phyloP scores from a whole-genome alignment of 2,797 vertebrate genomes.

The Notamacropus eugenii region DNA sequence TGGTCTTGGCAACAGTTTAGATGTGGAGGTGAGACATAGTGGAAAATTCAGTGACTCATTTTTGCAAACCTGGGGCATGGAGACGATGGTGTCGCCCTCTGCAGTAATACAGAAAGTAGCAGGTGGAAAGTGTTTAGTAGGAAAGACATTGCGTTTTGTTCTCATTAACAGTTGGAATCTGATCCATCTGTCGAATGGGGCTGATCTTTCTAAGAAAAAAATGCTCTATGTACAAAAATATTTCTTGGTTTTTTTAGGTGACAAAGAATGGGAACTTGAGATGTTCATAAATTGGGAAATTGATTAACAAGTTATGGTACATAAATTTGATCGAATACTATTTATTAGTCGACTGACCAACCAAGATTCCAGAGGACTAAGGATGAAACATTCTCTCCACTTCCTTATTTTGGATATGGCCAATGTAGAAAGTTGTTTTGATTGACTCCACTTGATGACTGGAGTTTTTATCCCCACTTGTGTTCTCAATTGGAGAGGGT shows the following conservation, averaged over 20 bases:
- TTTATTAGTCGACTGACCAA: background rate
- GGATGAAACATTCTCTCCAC: background rate
- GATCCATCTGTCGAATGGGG: background rate
- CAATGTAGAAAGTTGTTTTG: background rate
- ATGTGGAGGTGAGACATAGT: background rate
- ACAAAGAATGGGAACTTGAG: background rate
- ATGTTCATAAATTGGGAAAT: background rate
- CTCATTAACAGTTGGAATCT: background rate
- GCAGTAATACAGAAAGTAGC: background rate
- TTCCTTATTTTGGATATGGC: background rate
- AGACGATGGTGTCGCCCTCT: too few species aligned
- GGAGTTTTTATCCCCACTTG: background rate
- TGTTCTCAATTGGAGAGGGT: background rate
- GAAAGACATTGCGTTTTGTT: background rate
- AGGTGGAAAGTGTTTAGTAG: background rate
- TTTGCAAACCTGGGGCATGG: background rate
- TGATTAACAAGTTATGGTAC: background rate
- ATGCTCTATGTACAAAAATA: background rate
- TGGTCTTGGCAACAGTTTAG: background rate
- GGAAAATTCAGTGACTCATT: background rate
- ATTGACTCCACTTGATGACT: background rate
- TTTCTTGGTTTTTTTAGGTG: background rate
- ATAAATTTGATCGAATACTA: background rate
- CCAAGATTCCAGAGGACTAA: background rate
- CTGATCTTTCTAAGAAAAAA: background rate